A percentile compares a stretch with the other conserved stretches of the same genome.
phyloP scores from a whole-genome alignment of 2,797 vertebrate species.

The Apogon talboti region DNA sequence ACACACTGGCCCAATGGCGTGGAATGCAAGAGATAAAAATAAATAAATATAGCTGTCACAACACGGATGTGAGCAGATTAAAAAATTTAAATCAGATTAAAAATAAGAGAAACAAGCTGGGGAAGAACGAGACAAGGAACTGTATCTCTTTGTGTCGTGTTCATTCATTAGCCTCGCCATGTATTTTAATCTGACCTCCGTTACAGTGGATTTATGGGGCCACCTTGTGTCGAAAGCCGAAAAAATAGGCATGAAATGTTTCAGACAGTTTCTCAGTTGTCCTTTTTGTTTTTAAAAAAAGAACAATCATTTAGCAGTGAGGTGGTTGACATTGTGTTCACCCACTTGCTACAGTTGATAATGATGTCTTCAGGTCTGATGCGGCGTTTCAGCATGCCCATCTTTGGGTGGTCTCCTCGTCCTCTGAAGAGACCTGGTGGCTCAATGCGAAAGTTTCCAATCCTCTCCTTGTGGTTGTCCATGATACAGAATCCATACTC shows the following conservation, averaged over 20 bases:
- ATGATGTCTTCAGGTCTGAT: slow-evolving; percentile 94
- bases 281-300: not conserved
- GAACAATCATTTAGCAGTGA: not conserved
- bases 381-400: slow-evolving; percentile 95
- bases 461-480: slow-evolving; percentile 96
- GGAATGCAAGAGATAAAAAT: slow-evolving; percentile 24
- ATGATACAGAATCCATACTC: slow-evolving; percentile 95
- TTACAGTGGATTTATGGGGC: slow-evolving; percentile 27
- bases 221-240: slow-evolving; percentile 53
- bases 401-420: slow-evolving; percentile 95
- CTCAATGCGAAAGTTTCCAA: slow-evolving; percentile 96
- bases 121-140: slow-evolving; percentile 9
- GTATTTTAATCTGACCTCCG: slow-evolving; percentile 2
- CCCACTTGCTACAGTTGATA: slow-evolving; percentile 98
- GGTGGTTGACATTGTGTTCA: slow-evolving; percentile 11
- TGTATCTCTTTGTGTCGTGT: not conserved
- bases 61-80: slow-evolving; percentile 31
- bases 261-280: not conserved
- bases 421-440: slow-evolving; percentile 94
- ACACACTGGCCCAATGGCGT: slow-evolving; percentile 8
- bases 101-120: slow-evolving; percentile 7
- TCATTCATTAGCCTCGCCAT: not conserved
- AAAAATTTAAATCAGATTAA: not conserved
- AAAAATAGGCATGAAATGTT: slow-evolving; percentile 10
- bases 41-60: slow-evolving; percentile 54